A percentile compares a stretch with the other conserved stretches of the same genome.
phyloP scores from a whole-genome alignment of 2,888 invertebrate genomes.

The Cistogaster globosa region DNA sequence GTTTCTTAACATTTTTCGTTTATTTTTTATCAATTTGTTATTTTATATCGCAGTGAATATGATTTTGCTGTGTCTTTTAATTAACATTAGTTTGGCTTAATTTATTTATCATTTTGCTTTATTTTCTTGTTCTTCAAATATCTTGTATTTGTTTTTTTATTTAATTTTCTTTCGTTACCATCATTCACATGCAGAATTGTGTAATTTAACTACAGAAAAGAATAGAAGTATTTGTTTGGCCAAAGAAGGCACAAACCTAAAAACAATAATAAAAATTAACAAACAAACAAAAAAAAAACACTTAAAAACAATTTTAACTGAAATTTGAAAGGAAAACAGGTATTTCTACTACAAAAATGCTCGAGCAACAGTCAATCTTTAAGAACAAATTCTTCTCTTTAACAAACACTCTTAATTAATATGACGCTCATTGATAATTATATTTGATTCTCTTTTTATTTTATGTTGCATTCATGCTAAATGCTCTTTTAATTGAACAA shows the following conservation, averaged over 20 bases:
- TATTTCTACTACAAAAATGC: conserved; percentile 49
- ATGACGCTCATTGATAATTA: too few species aligned
- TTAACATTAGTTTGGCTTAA: conserved; percentile 48
- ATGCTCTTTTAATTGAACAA: neutral
- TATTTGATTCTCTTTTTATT: conserved; percentile 29
- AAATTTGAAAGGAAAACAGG: conserved; percentile 69
- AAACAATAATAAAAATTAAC: neutral
- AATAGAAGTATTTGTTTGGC: conserved; percentile 39
- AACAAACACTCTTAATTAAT: neutral
- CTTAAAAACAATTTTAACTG: conserved; percentile 25
- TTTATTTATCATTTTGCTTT: conserved; percentile 28
- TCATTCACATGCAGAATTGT: conserved; percentile 52
- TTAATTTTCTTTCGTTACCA: conserved; percentile 16
- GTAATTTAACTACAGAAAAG: conserved; percentile 40
- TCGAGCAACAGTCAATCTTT: neutral
- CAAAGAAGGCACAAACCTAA: conserved; percentile 8
- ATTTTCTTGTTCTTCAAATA: conserved; percentile 34
- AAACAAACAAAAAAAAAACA: neutral
- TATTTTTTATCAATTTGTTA: neutral
- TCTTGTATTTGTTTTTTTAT: conserved; percentile 1
- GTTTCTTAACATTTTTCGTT: too few species aligned
- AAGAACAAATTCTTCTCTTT: conserved; percentile 61
- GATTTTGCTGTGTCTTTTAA: conserved; percentile 59
- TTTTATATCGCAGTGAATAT: conserved; percentile 32
- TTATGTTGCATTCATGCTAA: neutral